Conservation (phyloP, 2,113 vertebrate species). For the Dicentrarchus labrax region DNA sequence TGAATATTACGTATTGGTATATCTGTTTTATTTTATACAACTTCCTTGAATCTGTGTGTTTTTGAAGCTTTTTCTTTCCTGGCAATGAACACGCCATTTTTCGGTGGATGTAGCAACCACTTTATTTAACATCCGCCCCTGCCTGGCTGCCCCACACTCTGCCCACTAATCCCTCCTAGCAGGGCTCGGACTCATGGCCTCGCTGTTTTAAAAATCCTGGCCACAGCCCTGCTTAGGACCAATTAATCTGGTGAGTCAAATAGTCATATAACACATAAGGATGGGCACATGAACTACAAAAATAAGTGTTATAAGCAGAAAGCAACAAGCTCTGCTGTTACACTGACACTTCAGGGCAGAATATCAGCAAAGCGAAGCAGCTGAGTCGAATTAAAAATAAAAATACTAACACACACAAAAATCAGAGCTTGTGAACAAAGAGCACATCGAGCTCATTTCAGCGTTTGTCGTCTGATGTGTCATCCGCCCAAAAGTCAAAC, state of each 20-base stretch:
- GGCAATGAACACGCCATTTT: too few species aligned
- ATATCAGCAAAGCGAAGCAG: neutral
- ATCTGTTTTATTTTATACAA: too few species aligned
- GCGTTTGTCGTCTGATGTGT: constrained; percentile 16
- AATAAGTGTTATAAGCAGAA: neutral
- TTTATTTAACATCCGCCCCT: too few species aligned
- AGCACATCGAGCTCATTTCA: constrained; percentile 10
- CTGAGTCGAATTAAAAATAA: neutral
- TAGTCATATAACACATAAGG: neutral
- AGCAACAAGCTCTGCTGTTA: neutral
- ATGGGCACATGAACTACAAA: neutral
- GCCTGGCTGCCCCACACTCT: too few species aligned
- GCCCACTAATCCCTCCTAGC: too few species aligned
- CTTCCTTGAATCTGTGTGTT: too few species aligned
- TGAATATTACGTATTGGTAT: too few species aligned
- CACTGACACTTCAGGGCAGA: neutral
- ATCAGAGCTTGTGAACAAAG: constrained; percentile 6
- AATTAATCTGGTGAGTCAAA: neutral
- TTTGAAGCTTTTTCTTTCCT: too few species aligned
- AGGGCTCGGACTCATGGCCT: too few species aligned
- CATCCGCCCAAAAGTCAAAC: constrained; percentile 40
- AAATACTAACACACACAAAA: neutral
- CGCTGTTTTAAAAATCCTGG: too few species aligned
- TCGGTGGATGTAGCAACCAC: too few species aligned
- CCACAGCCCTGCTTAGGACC: too few species aligned